Evolutionary conservation across 2,797 vertebrate species (phyloP).

Genomic region (Myotis findleyi): DNA sequence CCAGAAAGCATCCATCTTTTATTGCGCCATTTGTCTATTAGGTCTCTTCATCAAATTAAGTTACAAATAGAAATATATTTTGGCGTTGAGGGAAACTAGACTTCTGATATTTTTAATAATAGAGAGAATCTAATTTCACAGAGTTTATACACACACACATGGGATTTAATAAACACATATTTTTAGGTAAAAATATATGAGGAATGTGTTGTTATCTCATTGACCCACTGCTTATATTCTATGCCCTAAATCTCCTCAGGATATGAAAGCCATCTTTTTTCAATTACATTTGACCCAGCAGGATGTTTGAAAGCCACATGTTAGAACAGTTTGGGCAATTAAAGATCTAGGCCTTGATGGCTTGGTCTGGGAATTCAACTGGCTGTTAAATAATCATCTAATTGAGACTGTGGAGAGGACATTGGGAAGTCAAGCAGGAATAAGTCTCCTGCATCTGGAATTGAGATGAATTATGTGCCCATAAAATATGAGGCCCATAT

Average conservation of each 20-base stretch:
- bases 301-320: conserved; percentile 69
- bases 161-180: background rate
- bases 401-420: conserved; percentile 68
- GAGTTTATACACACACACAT: background rate
- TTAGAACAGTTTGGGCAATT: conserved; percentile 71
- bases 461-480: conserved; percentile 69
- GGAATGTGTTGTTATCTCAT: conserved; percentile 27
- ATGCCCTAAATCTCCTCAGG: conserved; percentile 5
- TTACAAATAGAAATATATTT: conserved; percentile 18
- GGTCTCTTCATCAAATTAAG: background rate
- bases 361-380: conserved; percentile 72
- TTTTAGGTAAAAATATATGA: conserved; percentile 43
- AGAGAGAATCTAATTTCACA: background rate
- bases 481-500: conserved; percentile 71
- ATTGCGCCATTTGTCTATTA: background rate
- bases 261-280: conserved; percentile 65
- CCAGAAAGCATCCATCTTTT: background rate
- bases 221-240: background rate
- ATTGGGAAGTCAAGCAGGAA: conserved; percentile 56
- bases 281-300: conserved; percentile 73
- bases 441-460: conserved; percentile 65
- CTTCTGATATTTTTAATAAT: background rate
- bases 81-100: background rate
- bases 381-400: conserved; percentile 82
- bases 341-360: conserved; percentile 68